Evolutionary conservation across 1,140 invertebrate species (phyloP).

Genomic region (Zaprionus ghesquierei): DNA sequence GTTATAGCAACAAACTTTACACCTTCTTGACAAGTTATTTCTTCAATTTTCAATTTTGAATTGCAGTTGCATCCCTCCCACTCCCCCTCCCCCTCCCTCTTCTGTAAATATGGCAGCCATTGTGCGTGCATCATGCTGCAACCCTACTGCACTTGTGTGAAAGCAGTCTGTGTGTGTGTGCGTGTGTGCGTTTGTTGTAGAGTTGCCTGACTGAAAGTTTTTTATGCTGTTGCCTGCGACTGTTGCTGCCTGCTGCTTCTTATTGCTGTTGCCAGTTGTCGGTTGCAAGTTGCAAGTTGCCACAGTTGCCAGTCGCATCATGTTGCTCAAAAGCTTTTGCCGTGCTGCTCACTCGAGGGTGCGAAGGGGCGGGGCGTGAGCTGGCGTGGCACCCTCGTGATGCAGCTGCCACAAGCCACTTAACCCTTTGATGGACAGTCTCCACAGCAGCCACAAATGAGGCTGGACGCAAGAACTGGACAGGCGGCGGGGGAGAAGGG

Average conservation of each 20-base stretch:
- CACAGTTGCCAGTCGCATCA: conserved; percentile 24
- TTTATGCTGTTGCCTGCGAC: conserved; percentile 8
- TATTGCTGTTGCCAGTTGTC: conserved; percentile 13
- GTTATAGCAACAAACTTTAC: background rate
- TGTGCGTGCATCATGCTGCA: background rate
- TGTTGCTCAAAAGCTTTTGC: conserved; percentile 36
- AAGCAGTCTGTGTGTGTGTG: background rate
- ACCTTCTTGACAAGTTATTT: background rate
- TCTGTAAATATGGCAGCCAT: background rate
- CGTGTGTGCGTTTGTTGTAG: background rate
- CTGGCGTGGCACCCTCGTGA: background rate
- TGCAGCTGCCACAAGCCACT: conserved; percentile 52
- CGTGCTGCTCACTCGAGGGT: conserved; percentile 22
- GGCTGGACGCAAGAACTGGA: conserved; percentile 20
- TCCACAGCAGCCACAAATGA: conserved; percentile 54
- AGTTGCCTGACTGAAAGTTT: background rate
- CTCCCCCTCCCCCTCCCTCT: background rate
- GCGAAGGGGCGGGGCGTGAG: background rate
- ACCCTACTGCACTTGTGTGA: background rate
- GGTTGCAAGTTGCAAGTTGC: conserved; percentile 30
- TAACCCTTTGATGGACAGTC: conserved; percentile 70
- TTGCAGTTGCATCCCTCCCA: background rate
- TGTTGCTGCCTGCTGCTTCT: conserved; percentile 16
- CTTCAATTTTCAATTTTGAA: background rate
- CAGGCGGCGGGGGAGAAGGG: background rate